Evolutionary conservation across 2,888 invertebrate genomes (phyloP).

Genomic region (Parnassius smintheus): DNA sequence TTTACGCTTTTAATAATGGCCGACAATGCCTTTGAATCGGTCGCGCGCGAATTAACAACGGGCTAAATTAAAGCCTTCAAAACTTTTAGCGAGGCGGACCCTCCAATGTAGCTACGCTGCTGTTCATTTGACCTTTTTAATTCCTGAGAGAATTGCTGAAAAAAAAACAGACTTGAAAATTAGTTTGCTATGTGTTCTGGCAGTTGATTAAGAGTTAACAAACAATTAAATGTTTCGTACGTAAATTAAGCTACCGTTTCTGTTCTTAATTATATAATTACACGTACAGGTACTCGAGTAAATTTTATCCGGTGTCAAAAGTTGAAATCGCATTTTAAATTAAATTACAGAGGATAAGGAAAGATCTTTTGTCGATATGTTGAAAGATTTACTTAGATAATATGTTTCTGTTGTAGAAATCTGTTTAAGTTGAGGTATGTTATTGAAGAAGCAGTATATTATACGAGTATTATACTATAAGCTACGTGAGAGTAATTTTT

Average conservation of each 20-base stretch:
- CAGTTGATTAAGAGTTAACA: conserved; percentile 16
- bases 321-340: too few species aligned
- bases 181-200: conserved; percentile 34
- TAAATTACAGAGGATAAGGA: too few species aligned
- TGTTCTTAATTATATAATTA: too few species aligned
- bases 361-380: too few species aligned
- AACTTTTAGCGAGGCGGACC: conserved; percentile 62
- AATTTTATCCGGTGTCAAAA: too few species aligned
- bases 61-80: conserved; percentile 75
- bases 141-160: conserved; percentile 47
- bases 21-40: conserved; percentile 72
- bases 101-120: conserved; percentile 47
- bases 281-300: too few species aligned
- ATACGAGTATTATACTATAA: too few species aligned
- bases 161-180: conserved; percentile 54
- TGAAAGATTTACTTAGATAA: too few species aligned
- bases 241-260: conserved; percentile 1
- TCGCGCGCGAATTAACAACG: conserved; percentile 73
- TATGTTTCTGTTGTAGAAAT: too few species aligned
- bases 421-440: too few species aligned
- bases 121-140: conserved; percentile 46
- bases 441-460: too few species aligned
- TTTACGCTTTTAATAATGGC: conserved; percentile 80
- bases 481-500: too few species aligned
- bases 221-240: conserved; percentile 24